These are phyloP conservation scores for Pyrrhosoma nymphula DNA, from an alignment of 2,888 invertebrate genomes.

Conservation along the genomic window DNA sequence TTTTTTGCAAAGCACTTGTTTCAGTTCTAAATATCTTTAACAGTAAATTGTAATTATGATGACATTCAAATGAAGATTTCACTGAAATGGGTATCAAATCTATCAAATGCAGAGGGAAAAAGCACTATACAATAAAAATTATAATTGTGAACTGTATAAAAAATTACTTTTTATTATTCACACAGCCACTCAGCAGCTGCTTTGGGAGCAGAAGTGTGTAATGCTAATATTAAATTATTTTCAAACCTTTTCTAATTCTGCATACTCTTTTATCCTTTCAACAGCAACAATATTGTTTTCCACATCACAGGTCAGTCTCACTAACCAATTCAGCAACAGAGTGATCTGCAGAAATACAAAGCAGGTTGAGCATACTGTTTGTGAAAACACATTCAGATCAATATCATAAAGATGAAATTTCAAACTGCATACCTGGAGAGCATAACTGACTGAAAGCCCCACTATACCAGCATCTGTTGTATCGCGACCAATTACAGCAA, in stretches of 20 bases:
- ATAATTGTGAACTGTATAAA: too few relatives aligned
- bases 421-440: slow-evolving; percentile 76
- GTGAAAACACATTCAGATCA: not conserved
- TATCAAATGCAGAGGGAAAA: too few relatives aligned
- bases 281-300: slow-evolving; percentile 83
- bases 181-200: too few relatives aligned
- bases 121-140: too few relatives aligned
- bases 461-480: slow-evolving; percentile 77
- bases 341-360: slow-evolving; percentile 77
- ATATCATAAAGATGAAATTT: slow-evolving; percentile 40
- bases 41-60: too few relatives aligned
- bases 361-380: not conserved
- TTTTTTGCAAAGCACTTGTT: too few relatives aligned
- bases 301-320: slow-evolving; percentile 80
- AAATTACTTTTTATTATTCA: too few relatives aligned
- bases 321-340: slow-evolving; percentile 80
- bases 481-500: slow-evolving; percentile 78
- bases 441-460: slow-evolving; percentile 80
- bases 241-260: slow-evolving; percentile 75
- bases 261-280: slow-evolving; percentile 82
- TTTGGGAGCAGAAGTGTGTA: not conserved
- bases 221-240: not conserved
- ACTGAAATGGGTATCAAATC: too few relatives aligned
- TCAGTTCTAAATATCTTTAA: too few relatives aligned
- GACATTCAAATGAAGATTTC: too few relatives aligned